Conservation (phyloP, 2,113 vertebrate species). For the Pluvianellus socialis region DNA sequence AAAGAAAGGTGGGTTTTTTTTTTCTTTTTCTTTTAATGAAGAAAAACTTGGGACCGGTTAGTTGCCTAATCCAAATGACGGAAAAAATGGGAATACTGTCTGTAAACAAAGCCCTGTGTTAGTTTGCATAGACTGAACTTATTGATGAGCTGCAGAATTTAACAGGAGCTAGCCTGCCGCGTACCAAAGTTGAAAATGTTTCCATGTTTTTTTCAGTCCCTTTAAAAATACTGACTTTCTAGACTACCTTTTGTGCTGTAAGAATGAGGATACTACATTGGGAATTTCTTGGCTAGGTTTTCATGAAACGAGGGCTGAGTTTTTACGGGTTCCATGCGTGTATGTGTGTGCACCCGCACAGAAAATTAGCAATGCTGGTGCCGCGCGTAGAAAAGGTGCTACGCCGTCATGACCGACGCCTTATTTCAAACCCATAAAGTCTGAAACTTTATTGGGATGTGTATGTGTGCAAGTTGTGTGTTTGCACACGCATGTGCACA, state of each 20-base stretch:
- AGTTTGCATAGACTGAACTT: not conserved
- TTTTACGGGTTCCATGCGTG: not conserved
- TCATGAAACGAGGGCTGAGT: not conserved
- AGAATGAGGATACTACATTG: not conserved
- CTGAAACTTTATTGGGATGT: not conserved
- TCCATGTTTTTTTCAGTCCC: not conserved
- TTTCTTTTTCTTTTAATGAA: not conserved
- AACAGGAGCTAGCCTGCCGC: not conserved
- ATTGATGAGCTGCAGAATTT: not conserved
- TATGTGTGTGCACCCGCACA: too few species aligned
- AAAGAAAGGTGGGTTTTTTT: not conserved
- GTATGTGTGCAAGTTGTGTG: not conserved
- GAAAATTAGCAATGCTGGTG: not conserved
- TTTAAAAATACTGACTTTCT: not conserved
- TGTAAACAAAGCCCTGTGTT: not conserved
- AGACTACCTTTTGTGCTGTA: not conserved
- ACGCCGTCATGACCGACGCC: accelerated
- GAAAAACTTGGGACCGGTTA: not conserved
- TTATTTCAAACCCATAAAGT: not conserved
- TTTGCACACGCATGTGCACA: not conserved
- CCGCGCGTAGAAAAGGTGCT: not conserved
- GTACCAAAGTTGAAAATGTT: not conserved
- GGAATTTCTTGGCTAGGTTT: not conserved
- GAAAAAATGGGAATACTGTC: not conserved
- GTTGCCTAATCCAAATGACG: not conserved